phyloP scores from a whole-genome alignment of 2,113 vertebrate species.

The Laticauda laticaudata region DNA sequence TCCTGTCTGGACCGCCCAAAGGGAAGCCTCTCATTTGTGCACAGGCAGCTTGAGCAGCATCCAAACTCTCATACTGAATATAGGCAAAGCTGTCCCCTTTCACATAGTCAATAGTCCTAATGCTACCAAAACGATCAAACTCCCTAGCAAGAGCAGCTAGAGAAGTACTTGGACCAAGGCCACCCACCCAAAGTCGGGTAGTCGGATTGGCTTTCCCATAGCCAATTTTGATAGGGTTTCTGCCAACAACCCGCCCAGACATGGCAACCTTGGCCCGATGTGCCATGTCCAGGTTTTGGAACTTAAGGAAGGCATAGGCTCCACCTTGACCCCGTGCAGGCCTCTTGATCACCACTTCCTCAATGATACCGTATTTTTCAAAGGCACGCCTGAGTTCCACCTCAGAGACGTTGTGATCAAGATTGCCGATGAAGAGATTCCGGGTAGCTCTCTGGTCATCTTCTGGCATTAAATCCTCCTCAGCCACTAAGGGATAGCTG shows the following conservation, averaged over 20 bases:
- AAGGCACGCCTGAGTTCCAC: constrained; percentile 88
- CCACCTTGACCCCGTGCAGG: constrained; percentile 88
- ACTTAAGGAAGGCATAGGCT: constrained; percentile 96
- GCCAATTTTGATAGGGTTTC: constrained; percentile 95
- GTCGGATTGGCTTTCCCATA: constrained; percentile 97
- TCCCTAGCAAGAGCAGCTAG: constrained; percentile 90
- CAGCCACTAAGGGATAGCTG: constrained; percentile 78
- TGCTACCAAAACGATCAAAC: constrained; percentile 97
- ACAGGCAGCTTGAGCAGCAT: constrained; percentile 92
- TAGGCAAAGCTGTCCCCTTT: constrained; percentile 97
- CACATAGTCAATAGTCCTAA: constrained; percentile 93
- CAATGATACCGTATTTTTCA: constrained; percentile 94
- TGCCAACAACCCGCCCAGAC: constrained; percentile 90
- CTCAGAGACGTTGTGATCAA: constrained; percentile 91
- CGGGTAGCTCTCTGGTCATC: constrained; percentile 95
- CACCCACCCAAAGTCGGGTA: constrained; percentile 95
- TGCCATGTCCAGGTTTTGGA: constrained; percentile 98
- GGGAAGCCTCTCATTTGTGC: constrained; percentile 96
- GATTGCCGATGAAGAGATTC: constrained; percentile 94
- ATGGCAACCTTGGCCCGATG: constrained; percentile 96
- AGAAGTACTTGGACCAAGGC: constrained; percentile 87
- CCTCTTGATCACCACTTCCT: constrained; percentile 96
- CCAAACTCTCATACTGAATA: constrained; percentile 95
- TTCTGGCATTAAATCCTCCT: constrained; percentile 93
- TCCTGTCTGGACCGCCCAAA: constrained; percentile 83